Evolutionary conservation across 2,797 vertebrate genomes (phyloP).

Genomic region (Hipposideros larvatus): DNA sequence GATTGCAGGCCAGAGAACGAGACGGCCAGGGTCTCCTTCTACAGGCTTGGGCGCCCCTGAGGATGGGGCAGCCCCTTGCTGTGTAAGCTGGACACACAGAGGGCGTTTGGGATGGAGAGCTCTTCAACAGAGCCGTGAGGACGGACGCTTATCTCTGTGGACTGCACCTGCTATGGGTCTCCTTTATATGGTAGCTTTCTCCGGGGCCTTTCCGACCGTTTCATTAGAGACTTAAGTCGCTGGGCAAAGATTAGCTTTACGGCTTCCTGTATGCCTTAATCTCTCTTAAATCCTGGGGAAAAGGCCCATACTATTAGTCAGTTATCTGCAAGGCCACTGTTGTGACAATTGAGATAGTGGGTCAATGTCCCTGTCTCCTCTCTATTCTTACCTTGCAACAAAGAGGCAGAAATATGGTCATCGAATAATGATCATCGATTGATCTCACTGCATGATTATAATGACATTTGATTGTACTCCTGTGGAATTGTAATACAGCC

Average conservation of each 20-base stretch:
- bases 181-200: background rate
- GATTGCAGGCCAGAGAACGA: background rate
- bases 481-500: background rate
- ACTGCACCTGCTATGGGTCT: background rate
- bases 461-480: background rate
- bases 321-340: background rate
- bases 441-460: background rate
- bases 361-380: background rate
- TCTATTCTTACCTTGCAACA: conserved; percentile 19
- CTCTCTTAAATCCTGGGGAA: background rate
- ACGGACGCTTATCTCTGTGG: background rate
- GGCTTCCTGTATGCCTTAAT: background rate
- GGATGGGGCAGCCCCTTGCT: background rate
- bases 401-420: background rate
- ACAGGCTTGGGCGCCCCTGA: background rate
- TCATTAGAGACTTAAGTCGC: background rate
- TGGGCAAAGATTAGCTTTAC: background rate
- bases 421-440: background rate
- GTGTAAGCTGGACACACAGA: background rate
- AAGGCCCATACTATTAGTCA: background rate
- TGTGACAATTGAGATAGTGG: background rate
- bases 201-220: background rate
- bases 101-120: background rate
- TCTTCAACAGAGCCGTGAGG: background rate
- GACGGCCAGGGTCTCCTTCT: background rate